Conservation (phyloP, 2,113 vertebrate genomes). For the Oncorhynchus nerka region DNA sequence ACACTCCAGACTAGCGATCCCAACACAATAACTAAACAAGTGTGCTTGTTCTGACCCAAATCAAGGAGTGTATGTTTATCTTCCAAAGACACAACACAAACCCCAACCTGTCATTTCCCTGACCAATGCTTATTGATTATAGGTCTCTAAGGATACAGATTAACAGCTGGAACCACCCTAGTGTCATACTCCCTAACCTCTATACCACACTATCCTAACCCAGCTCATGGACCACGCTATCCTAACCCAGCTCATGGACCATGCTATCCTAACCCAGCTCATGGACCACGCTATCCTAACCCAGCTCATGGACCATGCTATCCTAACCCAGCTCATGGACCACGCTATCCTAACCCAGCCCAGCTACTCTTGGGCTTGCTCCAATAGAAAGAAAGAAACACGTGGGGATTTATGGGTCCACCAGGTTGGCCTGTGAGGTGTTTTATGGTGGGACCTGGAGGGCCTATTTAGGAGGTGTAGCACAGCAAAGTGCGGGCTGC, state of each 20-base stretch:
- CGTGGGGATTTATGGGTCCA: slow-evolving; percentile 60
- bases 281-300: no score
- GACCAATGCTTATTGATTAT: no score
- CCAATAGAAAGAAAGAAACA: slow-evolving; percentile 12
- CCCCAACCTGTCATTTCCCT: no score
- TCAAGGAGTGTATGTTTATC: no score
- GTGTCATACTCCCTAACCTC: not conserved
- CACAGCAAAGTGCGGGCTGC: slow-evolving; percentile 23
- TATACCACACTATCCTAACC: not conserved
- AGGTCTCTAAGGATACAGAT: not conserved
- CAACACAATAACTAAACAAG: not conserved
- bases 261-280: no score
- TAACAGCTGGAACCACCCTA: not conserved
- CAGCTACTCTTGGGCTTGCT: slow-evolving; percentile 17
- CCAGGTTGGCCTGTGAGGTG: slow-evolving; percentile 63
- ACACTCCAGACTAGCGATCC: slow-evolving; percentile 41
- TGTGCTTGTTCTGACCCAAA: no score
- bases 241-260: no score
- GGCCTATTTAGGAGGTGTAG: slow-evolving; percentile 68
- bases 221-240: no score
- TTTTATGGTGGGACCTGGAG: slow-evolving; percentile 73
- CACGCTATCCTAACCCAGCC: not conserved
- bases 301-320: no score
- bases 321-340: no score
- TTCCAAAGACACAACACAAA: no score